Evolutionary conservation across 2,797 vertebrate species (phyloP), one percentile per base, ranked within the genome.

Genomic region (Ctenopoma multispine): DNA sequence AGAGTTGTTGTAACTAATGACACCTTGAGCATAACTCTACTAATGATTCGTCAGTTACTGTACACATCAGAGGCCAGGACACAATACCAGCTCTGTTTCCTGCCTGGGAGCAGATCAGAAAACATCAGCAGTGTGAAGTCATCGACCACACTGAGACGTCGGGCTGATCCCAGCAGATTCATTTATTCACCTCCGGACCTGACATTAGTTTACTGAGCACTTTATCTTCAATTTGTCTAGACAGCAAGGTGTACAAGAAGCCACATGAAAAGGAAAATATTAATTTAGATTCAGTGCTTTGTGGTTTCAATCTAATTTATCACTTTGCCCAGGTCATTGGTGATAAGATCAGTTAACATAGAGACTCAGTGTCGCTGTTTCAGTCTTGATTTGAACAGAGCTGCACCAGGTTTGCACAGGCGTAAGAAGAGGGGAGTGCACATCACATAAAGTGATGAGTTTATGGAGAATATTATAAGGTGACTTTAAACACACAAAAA

Each of bases 21-120:
- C 76, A 83, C 69, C 60, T 69, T 24, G 51, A 40, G 67, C 69
- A 21, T 69, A 47, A 50, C 55, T 21, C 50, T 15, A 57, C n/a
- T 82, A 79, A 82, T 87, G 86, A 91, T 80, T 92, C 84, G 1
- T 75, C 83, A 77, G 87, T 87, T 80, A 46, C 40, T 44, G 41
- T 44, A 44, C 67, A 84, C 80, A 85, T 83, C 78, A 87, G 85
- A 84, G 49, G 44, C 24, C 6, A 9, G 47, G 15, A 65, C 80
- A 84, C 82, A 71, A 72, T 36, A 18, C 55, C 68, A 18, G 51
- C 69, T 24, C 75, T 79, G 85, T 88, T 81, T 82, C 67, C 82
- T 57, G 75, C 58, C 65, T 27, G 57, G 53, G 71, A 83, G 78
- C 82, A 66, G 88, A 89, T 86, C 77, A 65, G 65, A 55, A 40